These are phyloP conservation scores for Eustalomyia histrio DNA, from an alignment of 2,888 invertebrate genomes.

Conservation along the genomic window DNA sequence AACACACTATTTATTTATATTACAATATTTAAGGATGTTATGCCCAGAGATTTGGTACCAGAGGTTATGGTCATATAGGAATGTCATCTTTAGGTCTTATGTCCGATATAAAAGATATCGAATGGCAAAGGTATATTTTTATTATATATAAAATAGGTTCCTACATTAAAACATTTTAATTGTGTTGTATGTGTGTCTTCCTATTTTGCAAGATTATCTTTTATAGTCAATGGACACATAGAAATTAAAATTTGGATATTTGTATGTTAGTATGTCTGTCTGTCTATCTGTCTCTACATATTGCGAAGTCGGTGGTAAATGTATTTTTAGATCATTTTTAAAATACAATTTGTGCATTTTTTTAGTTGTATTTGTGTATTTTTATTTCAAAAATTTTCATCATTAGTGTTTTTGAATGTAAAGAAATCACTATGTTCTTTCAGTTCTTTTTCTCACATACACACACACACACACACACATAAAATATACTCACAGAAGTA, in stretches of 20 bases:
- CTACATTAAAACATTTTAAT: neutral
- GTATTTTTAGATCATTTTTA: constrained; percentile 21
- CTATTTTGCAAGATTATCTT: no score
- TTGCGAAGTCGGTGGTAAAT: neutral
- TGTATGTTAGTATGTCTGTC: constrained; percentile 1
- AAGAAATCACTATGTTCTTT: constrained; percentile 15
- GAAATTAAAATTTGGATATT: neutral
- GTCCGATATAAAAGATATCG: constrained; percentile 89
- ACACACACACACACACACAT: neutral
- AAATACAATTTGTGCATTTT: neutral
- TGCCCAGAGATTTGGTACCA: constrained; percentile 96
- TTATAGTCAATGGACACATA: neutral
- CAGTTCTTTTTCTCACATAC: neutral
- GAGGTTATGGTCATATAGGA: constrained; percentile 95
- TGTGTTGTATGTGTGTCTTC: no score
- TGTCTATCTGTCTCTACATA: neutral
- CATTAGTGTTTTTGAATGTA: constrained; percentile 1
- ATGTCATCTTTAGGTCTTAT: constrained; percentile 91
- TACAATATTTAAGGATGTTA: constrained; percentile 87
- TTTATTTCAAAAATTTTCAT: neutral
- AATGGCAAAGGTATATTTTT: constrained; percentile 85
- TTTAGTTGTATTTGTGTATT: constrained; percentile 1
- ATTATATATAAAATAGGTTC: constrained; percentile 7
- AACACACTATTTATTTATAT: neutral
- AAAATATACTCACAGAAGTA: no score